Conservation (phyloP, 2,888 invertebrate species). For the Glomeris marginata region DNA sequence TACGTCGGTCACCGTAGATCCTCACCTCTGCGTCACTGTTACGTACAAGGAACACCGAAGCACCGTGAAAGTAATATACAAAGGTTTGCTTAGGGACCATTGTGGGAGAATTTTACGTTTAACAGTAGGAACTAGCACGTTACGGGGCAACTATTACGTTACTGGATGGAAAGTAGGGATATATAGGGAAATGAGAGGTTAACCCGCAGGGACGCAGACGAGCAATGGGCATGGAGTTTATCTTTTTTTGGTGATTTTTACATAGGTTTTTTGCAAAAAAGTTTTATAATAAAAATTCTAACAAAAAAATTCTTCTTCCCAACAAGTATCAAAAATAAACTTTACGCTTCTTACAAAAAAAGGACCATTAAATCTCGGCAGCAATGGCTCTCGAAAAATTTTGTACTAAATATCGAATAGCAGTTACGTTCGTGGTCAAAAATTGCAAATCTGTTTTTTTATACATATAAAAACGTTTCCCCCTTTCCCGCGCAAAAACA, state of each 20-base stretch:
- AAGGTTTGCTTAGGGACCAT: no score
- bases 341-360: slow-evolving; percentile 33
- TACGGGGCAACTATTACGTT: no score
- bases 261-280: slow-evolving; percentile 14
- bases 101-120: no score
- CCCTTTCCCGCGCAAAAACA: slow-evolving; percentile 3
- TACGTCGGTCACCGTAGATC: no score
- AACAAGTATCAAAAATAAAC: slow-evolving; percentile 53
- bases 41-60: no score
- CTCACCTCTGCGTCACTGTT: no score
- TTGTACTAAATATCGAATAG: slow-evolving; percentile 16
- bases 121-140: no score
- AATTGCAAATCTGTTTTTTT: slow-evolving; percentile 12
- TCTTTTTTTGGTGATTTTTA: slow-evolving; percentile 9
- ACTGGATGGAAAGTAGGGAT: no score
- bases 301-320: slow-evolving; percentile 29
- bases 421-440: slow-evolving; percentile 12
- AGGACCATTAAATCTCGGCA: slow-evolving; percentile 26
- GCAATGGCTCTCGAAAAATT: slow-evolving; percentile 23
- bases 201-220: no score
- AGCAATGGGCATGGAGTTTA: not conserved
- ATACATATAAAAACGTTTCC: slow-evolving; percentile 1
- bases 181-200: no score
- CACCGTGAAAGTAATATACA: no score
- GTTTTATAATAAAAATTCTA: slow-evolving; percentile 23